These are phyloP conservation scores for Phenacoccus solenopsis DNA, from an alignment of 1,140 invertebrate genomes.

Conservation along the genomic window DNA sequence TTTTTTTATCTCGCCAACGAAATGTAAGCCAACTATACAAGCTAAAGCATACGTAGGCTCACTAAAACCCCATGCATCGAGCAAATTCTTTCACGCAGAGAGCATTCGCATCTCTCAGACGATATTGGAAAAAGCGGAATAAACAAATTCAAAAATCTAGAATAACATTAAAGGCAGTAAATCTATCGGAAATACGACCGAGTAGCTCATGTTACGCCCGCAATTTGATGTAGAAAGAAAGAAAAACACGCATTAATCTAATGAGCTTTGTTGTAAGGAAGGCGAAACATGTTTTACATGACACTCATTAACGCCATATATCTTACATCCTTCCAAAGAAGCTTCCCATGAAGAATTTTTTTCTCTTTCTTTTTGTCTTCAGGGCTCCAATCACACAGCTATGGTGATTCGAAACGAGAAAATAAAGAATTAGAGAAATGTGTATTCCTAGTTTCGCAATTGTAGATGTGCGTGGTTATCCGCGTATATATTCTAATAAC, in stretches of 20 bases:
- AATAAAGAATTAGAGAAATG: background rate
- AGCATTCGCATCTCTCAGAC: no score
- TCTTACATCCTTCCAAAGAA: constrained; percentile 9
- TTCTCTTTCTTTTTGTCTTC: background rate
- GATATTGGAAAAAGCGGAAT: no score
- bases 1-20: no score
- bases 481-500: background rate
- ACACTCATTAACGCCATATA: constrained; percentile 17
- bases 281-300: constrained; percentile 17
- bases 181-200: constrained; percentile 3
- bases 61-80: no score
- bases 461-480: background rate
- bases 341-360: constrained; percentile 8
- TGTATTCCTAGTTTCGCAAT: background rate
- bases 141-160: no score
- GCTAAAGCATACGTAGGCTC: no score
- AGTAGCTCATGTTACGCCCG: constrained; percentile 15
- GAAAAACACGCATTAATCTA: constrained; percentile 17
- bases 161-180: no score
- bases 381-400: background rate
- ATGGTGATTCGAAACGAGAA: background rate
- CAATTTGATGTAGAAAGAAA: constrained; percentile 17
- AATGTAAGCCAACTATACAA: no score
- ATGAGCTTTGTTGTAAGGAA: constrained; percentile 15
- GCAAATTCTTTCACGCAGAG: no score